Conservation (phyloP, 2,113 vertebrate species). For the Sakesphorus luctuosus region DNA sequence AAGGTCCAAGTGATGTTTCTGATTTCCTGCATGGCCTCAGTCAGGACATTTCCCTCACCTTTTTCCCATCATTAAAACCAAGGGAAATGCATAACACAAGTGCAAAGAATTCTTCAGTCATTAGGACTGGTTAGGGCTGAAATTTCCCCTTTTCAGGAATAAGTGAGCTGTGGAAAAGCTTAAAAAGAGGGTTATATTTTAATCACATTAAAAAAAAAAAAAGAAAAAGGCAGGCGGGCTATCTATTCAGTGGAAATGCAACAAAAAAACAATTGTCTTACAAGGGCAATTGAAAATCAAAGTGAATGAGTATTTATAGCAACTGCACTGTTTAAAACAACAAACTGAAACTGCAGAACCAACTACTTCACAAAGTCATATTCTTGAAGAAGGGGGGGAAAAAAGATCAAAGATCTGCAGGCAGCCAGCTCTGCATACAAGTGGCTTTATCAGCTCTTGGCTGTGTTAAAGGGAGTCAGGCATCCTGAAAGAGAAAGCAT, state of each 20-base stretch:
- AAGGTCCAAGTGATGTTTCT: neutral
- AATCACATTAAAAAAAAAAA: neutral
- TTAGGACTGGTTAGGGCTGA: neutral
- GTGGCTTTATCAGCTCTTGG: conserved; percentile 72
- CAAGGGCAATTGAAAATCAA: conserved; percentile 74
- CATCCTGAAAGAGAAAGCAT: conserved; percentile 70
- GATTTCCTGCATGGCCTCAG: neutral
- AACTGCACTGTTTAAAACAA: conserved; percentile 74
- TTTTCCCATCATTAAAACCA: neutral
- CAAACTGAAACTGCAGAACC: conserved; percentile 69
- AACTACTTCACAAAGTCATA: conserved; percentile 73
- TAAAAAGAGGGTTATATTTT: conserved; percentile 11
- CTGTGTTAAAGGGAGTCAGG: conserved; percentile 67
- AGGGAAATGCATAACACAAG: neutral
- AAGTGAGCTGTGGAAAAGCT: neutral
- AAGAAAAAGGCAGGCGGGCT: neutral
- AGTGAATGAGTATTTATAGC: conserved; percentile 70
- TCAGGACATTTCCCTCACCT: neutral
- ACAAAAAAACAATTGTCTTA: conserved; percentile 66
- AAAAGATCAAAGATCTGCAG: conserved; percentile 74
- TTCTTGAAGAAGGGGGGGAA: conserved; percentile 45
- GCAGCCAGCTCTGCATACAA: conserved; percentile 69
- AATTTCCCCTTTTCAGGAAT: conserved; percentile 8
- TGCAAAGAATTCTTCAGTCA: neutral
- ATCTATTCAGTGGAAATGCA: conserved; percentile 53